Conservation (phyloP, 35 echinoderm and acorn worm genomes). For the Amphiura filiformis region DNA sequence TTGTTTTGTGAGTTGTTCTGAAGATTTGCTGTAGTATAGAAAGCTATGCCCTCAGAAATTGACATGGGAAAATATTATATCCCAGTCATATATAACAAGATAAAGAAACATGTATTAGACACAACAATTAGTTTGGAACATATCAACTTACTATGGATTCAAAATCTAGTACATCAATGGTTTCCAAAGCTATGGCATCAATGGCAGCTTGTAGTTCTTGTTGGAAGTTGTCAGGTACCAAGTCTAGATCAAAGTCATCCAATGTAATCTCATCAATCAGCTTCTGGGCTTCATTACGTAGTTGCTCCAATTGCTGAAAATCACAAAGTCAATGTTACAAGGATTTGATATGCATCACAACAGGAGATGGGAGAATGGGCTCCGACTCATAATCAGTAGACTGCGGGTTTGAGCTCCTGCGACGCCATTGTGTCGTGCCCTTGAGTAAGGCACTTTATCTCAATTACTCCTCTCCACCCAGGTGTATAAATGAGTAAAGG, state of each 20-base stretch:
- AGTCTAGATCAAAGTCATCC: not conserved
- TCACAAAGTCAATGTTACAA: too few species aligned
- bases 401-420: too few species aligned
- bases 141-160: slow-evolving; percentile 35
- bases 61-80: not conserved
- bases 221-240: not conserved
- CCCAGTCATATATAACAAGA: not conserved
- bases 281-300: not conserved
- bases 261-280: not conserved
- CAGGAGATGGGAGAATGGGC: not conserved
- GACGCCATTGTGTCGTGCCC: too few species aligned
- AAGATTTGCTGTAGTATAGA: too few species aligned
- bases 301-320: slow-evolving; percentile 23
- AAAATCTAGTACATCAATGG: not conserved
- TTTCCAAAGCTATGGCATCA: slow-evolving; percentile 1
- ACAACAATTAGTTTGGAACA: too few species aligned
- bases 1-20: too few species aligned
- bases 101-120: too few species aligned
- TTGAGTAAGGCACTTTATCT: too few species aligned
- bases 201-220: not conserved
- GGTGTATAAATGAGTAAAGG: too few species aligned
- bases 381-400: too few species aligned
- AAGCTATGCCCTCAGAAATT: too few species aligned
- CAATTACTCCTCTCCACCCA: too few species aligned
- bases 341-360: not conserved